Evolutionary conservation across 2,888 invertebrate species (phyloP).

Genomic region (Philopedon plagiatum): DNA sequence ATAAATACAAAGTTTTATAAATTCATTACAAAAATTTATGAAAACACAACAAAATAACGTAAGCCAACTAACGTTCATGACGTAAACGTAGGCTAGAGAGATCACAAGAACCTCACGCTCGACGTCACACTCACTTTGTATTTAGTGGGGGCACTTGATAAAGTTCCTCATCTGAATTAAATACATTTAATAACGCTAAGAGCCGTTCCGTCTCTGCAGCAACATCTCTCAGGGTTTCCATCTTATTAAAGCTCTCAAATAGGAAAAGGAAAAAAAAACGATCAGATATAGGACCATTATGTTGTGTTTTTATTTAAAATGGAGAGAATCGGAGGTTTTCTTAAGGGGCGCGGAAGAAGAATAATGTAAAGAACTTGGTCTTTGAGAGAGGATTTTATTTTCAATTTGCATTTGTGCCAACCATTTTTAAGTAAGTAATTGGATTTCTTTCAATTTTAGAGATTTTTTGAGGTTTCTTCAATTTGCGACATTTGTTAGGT

Average conservation of each 20-base stretch:
- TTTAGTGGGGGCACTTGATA: constrained; percentile 11
- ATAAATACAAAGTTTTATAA: too few relatives aligned
- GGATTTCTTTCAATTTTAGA: constrained; percentile 38
- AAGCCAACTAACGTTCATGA: too few relatives aligned
- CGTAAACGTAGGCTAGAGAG: neutral
- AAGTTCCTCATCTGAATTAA: constrained; percentile 32
- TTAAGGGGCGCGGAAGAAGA: constrained; percentile 32
- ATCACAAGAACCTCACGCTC: neutral
- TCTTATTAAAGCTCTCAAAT: constrained; percentile 34
- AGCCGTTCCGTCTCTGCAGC: constrained; percentile 12
- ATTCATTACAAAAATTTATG: too few relatives aligned
- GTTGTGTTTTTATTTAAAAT: constrained; percentile 47
- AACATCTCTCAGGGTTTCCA: constrained; percentile 17
- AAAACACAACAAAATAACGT: too few relatives aligned
- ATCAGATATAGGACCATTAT: constrained; percentile 46
- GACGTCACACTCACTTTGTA: neutral
- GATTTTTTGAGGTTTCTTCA: constrained; percentile 6
- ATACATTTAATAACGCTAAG: constrained; percentile 40
- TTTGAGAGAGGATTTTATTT: constrained; percentile 46
- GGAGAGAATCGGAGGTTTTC: constrained; percentile 42
- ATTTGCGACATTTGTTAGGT: constrained; percentile 13
- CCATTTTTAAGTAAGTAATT: constrained; percentile 41
- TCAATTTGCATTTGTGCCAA: constrained; percentile 46
- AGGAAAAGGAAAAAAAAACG: constrained; percentile 16
- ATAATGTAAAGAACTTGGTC: constrained; percentile 41